A percentile compares a stretch with the other conserved stretches of the same genome.
Conservation (phyloP, 2,888 invertebrate genomes). For the Macaria notata region DNA sequence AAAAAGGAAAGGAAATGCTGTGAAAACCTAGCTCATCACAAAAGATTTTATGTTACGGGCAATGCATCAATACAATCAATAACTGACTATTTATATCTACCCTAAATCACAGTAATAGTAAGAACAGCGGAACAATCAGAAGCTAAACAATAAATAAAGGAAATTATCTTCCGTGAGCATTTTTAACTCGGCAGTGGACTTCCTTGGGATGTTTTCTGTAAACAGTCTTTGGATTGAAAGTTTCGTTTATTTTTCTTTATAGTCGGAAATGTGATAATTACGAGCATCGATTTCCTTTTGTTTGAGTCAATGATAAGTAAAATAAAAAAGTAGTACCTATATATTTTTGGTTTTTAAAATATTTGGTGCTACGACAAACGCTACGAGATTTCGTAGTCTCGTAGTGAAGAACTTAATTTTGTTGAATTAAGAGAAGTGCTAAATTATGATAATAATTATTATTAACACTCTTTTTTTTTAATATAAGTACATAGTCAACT, state of each 20-base stretch:
- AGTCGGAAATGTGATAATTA: slow-evolving; percentile 18
- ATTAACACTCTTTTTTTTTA: no score
- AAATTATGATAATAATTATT: no score
- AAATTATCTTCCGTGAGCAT: slow-evolving; percentile 27
- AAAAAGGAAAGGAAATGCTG: no score
- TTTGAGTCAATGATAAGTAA: neutral
- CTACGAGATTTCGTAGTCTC: no score
- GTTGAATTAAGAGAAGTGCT: neutral
- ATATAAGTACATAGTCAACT: no score
- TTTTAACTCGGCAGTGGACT: slow-evolving; percentile 13
- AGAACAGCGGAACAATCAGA: slow-evolving; percentile 16
- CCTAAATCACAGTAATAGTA: neutral
- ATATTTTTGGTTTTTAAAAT: no score
- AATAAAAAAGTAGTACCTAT: no score
- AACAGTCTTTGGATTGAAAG: slow-evolving; percentile 16
- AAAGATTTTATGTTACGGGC: no score
- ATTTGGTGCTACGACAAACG: no score
- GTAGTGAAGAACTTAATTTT: neutral
- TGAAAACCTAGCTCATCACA: no score
- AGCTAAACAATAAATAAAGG: slow-evolving; percentile 30
- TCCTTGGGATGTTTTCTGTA: slow-evolving; percentile 27
- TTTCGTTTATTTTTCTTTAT: slow-evolving; percentile 22
- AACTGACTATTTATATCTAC: neutral
- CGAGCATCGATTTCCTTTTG: neutral
- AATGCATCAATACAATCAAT: no score